A percentile compares a stretch with the other conserved stretches of the same genome.
Conservation (phyloP, 1,140 invertebrate species). For the Neodiprion pinetum region DNA sequence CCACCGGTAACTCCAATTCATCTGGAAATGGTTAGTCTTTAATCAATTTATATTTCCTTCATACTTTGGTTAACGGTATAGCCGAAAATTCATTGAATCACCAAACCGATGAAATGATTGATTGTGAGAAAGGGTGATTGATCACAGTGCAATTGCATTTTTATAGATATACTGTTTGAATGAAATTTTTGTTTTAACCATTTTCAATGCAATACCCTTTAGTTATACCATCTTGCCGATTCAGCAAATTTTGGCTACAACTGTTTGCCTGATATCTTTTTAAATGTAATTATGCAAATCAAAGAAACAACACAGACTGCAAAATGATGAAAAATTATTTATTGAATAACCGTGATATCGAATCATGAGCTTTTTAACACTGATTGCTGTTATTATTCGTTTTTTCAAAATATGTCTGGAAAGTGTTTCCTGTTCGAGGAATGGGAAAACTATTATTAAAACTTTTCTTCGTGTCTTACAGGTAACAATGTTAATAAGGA, state of each 20-base stretch:
- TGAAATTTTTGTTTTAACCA: no score
- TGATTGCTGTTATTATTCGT: slow-evolving; percentile 32
- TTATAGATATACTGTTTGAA: no score
- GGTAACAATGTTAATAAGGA: slow-evolving; percentile 61
- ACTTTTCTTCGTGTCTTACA: slow-evolving; percentile 14
- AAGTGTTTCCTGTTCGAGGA: background rate
- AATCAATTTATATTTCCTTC: background rate
- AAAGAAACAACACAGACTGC: background rate
- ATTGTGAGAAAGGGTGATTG: no score
- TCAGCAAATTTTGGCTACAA: no score
- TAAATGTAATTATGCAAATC: background rate
- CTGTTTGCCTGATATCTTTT: background rate
- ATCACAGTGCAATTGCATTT: no score
- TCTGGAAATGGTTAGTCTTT: slow-evolving; percentile 60
- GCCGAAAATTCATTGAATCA: no score
- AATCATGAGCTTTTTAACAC: slow-evolving; percentile 56
- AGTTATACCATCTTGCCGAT: no score
- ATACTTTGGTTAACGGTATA: no score
- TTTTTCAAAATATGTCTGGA: background rate
- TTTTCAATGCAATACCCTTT: no score
- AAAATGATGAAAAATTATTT: slow-evolving; percentile 39
- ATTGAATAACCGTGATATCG: slow-evolving; percentile 40
- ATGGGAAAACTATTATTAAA: slow-evolving; percentile 20
- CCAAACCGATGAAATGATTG: no score
- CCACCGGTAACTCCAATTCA: slow-evolving; percentile 54